Evolutionary conservation across 2,888 invertebrate species (phyloP).

Genomic region (Dione vanillae): DNA sequence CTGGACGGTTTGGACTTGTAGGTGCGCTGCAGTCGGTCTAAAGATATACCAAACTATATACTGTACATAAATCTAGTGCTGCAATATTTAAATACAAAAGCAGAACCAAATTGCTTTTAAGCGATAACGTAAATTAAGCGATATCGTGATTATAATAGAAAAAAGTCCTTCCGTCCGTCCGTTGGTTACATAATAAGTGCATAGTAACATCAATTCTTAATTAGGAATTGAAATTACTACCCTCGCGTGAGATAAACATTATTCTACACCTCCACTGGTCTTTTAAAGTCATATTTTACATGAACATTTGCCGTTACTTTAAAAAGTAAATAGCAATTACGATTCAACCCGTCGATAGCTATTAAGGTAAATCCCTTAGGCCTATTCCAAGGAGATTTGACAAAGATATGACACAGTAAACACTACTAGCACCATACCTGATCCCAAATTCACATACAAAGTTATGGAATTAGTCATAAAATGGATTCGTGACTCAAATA

Average conservation of each 20-base stretch:
- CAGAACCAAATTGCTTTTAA: too few species aligned
- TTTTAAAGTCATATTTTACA: background rate
- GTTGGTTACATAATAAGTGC: too few species aligned
- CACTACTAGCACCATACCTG: slow-evolving; percentile 74
- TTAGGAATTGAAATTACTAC: background rate
- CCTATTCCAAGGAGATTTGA: slow-evolving; percentile 56
- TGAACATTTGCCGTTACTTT: slow-evolving; percentile 6
- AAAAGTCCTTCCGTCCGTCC: too few species aligned
- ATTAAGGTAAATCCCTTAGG: slow-evolving; percentile 74
- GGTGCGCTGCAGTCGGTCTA: too few species aligned
- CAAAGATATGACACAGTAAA: slow-evolving; percentile 70
- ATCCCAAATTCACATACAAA: slow-evolving; percentile 83
- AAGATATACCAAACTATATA: too few species aligned
- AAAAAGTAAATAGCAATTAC: slow-evolving; percentile 41
- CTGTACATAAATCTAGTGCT: too few species aligned
- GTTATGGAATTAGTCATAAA: slow-evolving; percentile 85
- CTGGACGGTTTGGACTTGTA: too few species aligned
- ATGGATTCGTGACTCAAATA: slow-evolving; percentile 84
- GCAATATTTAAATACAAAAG: too few species aligned
- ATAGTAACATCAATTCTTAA: too few species aligned
- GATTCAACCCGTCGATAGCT: slow-evolving; percentile 43
- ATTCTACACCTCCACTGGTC: background rate
- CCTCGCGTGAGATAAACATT: background rate
- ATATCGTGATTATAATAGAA: too few species aligned
- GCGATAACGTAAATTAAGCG: too few species aligned